Percentiles rank a stretch among this genome's conserved stretches.
Conservation (phyloP, 2,888 invertebrate species). For the Drosophila birchii region DNA sequence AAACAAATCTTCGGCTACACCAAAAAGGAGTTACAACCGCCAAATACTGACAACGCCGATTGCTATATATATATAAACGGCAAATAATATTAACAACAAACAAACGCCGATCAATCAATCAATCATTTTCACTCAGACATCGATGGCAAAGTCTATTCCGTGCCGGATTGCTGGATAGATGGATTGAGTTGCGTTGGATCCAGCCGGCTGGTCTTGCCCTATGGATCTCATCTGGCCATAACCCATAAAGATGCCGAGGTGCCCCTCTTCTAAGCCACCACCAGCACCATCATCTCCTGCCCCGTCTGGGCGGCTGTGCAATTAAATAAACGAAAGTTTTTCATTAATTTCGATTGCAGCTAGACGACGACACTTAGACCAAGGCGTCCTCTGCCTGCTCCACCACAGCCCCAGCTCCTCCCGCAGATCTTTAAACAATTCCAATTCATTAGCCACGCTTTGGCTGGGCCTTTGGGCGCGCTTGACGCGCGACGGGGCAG, state of each 20-base stretch:
- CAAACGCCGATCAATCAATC: conserved; percentile 73
- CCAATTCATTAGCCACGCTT: conserved; percentile 75
- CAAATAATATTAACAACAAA: conserved; percentile 29
- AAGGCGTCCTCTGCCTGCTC: conserved; percentile 26
- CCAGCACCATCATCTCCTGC: conserved; percentile 34
- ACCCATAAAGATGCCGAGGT: conserved; percentile 60
- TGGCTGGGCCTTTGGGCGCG: conserved; percentile 69
- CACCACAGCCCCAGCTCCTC: conserved; percentile 14
- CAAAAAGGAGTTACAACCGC: conserved; percentile 71
- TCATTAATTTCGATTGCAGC: conserved; percentile 77
- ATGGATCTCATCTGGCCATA: conserved; percentile 77
- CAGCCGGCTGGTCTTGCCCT: conserved; percentile 58
- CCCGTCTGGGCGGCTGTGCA: conserved; percentile 66
- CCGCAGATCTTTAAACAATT: conserved; percentile 67
- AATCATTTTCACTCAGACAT: conserved; percentile 78
- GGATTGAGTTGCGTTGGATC: conserved; percentile 32
- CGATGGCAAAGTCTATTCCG: conserved; percentile 43
- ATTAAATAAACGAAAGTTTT: conserved; percentile 79
- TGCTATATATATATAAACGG: conserved; percentile 29
- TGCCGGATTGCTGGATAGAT: conserved; percentile 5
- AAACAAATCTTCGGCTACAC: conserved; percentile 69
- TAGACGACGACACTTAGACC: conserved; percentile 59
- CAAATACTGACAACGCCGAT: conserved; percentile 35
- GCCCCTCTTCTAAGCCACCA: conserved; percentile 20
- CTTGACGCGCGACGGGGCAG: conserved; percentile 45